Conservation (phyloP, 2,888 invertebrate genomes). For the Poecilus cupreus region DNA sequence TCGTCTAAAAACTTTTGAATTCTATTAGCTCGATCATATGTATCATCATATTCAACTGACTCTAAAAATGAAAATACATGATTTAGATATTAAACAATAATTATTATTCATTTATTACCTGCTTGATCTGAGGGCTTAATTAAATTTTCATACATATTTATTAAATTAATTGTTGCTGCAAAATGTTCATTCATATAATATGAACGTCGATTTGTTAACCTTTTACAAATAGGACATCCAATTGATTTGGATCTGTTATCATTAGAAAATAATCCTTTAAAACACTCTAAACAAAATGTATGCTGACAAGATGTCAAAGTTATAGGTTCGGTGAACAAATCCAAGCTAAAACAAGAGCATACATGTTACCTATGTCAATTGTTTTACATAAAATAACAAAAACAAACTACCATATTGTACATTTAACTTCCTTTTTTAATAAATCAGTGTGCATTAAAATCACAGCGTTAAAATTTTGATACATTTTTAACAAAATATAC, state of each 20-base stretch:
- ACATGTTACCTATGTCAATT: background rate
- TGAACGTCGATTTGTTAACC: background rate
- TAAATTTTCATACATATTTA: background rate
- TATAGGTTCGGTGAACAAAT: constrained; percentile 60
- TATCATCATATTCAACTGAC: background rate
- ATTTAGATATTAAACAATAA: background rate
- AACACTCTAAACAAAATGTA: constrained; percentile 62
- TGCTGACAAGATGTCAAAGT: constrained; percentile 61
- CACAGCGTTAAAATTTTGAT: background rate
- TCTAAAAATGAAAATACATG: background rate
- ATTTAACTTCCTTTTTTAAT: constrained; percentile 59
- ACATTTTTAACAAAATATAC: background rate
- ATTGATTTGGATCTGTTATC: too few species aligned
- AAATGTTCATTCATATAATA: constrained; percentile 16
- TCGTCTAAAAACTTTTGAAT: background rate
- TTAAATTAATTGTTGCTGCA: background rate
- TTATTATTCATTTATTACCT: constrained; percentile 3
- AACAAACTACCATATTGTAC: constrained; percentile 61
- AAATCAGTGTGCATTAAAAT: background rate
- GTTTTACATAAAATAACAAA: background rate
- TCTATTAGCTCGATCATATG: background rate
- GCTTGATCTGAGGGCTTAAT: background rate
- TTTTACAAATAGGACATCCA: constrained; percentile 38
- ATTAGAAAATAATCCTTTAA: constrained; percentile 43
- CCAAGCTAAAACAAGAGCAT: constrained; percentile 60